These are phyloP conservation scores for Gobionotothen gibberifrons DNA, from an alignment of 2,797 vertebrate species.

Conservation along the genomic window DNA sequence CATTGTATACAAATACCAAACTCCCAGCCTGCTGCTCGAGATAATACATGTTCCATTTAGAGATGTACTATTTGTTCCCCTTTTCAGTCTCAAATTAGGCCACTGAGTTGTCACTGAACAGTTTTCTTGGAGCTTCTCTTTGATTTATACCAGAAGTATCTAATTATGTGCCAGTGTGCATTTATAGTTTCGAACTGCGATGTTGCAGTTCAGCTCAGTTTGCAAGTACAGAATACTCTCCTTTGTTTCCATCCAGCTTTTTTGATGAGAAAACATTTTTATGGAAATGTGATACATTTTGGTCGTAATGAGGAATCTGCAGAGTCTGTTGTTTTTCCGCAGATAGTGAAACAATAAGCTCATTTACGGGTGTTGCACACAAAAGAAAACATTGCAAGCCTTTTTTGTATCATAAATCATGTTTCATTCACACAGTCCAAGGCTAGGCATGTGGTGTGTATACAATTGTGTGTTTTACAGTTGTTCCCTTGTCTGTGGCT, in stretches of 20 bases:
- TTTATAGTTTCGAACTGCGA: slow-evolving; percentile 30
- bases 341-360: slow-evolving; percentile 63
- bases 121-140: slow-evolving; percentile 12
- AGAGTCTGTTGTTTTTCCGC: slow-evolving; percentile 20
- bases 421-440: slow-evolving; percentile 18
- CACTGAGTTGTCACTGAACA: slow-evolving; percentile 2
- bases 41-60: background rate
- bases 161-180: slow-evolving; percentile 18
- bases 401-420: slow-evolving; percentile 54
- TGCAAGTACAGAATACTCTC: slow-evolving; percentile 22
- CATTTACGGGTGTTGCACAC: slow-evolving; percentile 31
- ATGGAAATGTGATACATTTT: slow-evolving; percentile 48
- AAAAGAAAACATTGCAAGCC: slow-evolving; percentile 44
- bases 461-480: slow-evolving; percentile 17
- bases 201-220: slow-evolving; percentile 26
- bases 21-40: background rate
- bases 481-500: slow-evolving; percentile 40
- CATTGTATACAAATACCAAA: slow-evolving; percentile 13
- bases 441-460: background rate
- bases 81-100: slow-evolving; percentile 21
- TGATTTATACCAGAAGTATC: slow-evolving; percentile 28
- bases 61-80: background rate
- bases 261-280: slow-evolving; percentile 58
- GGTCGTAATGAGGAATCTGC: slow-evolving; percentile 41
- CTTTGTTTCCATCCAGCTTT: slow-evolving; percentile 46